Evolutionary conservation across 2,797 vertebrate species (phyloP).

Genomic region (Acanthiza pusilla): DNA sequence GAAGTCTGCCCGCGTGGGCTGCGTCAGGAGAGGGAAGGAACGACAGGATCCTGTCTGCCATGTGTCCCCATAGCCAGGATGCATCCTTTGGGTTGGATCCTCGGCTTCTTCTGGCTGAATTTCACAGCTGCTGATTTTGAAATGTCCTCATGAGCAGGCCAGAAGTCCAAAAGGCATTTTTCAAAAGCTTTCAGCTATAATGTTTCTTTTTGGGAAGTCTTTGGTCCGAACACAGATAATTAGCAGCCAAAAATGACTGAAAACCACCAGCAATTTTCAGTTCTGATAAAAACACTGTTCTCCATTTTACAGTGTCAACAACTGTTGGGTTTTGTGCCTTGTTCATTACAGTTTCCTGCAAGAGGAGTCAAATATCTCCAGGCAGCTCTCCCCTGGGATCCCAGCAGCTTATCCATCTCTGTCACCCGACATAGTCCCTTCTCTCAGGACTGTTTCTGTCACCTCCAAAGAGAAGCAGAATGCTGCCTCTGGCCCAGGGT

Average conservation of each 20-base stretch:
- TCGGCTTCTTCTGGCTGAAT: neutral
- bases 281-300: neutral
- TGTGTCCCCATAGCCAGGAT: neutral
- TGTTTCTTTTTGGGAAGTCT: neutral
- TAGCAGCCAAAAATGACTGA: neutral
- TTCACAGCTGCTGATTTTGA: neutral
- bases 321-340: neutral
- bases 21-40: neutral
- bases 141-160: neutral
- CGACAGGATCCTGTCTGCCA: neutral
- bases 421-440: neutral
- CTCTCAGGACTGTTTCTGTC: neutral
- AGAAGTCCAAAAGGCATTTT: constrained; percentile 8
- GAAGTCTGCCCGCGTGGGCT: neutral
- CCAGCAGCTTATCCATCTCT: neutral
- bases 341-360: neutral
- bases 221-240: neutral
- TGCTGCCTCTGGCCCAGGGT: neutral
- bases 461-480: neutral
- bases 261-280: constrained; percentile 25
- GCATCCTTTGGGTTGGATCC: neutral
- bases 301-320: neutral
- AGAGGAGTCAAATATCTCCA: neutral
- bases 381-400: neutral
- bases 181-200: neutral